phyloP scores from a whole-genome alignment of 2,888 invertebrate species.

The Pandemis cinnamomeana region DNA sequence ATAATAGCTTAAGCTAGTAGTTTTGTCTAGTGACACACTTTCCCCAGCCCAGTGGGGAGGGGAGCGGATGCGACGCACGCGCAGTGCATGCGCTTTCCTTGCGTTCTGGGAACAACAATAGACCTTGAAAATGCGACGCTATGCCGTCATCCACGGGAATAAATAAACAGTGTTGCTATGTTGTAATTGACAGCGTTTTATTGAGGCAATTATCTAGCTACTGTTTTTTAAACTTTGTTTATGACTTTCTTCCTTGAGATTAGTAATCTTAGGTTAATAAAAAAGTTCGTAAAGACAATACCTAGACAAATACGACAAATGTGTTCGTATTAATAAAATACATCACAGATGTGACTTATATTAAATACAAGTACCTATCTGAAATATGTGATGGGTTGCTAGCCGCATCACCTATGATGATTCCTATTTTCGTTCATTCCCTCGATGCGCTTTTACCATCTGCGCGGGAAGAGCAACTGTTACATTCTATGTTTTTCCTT shows the following conservation, averaged over 20 bases:
- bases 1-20: not conserved
- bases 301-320: no score
- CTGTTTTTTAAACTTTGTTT: not conserved
- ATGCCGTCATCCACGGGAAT: constrained; percentile 46
- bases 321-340: no score
- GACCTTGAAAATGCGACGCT: constrained; percentile 42
- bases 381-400: not conserved
- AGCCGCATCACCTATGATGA: no score
- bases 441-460: no score
- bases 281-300: no score
- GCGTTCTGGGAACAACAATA: constrained; percentile 47
- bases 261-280: no score
- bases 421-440: no score
- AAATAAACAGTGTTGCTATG: constrained; percentile 2
- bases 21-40: constrained; percentile 45
- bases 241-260: not conserved
- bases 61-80: constrained; percentile 54
- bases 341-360: no score
- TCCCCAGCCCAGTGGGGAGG: constrained; percentile 47
- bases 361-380: no score
- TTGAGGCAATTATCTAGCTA: not conserved
- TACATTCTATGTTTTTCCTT: no score
- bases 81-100: constrained; percentile 43
- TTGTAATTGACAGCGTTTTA: not conserved
- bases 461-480: no score